Evolutionary conservation across 2,888 invertebrate genomes (phyloP).

Genomic region (Macropis europaea): DNA sequence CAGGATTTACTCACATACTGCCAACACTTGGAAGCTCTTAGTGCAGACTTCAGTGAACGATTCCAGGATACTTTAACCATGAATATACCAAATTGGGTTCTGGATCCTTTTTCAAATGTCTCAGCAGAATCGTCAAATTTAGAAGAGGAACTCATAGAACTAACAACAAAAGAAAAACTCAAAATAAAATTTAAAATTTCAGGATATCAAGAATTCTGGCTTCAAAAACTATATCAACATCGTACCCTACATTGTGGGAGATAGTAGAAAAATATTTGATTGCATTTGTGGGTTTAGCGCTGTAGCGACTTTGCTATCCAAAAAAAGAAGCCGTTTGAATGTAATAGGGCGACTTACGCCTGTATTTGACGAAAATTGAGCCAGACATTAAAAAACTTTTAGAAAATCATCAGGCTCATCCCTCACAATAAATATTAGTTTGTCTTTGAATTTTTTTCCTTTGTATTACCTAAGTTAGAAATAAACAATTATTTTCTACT

Average conservation of each 20-base stretch:
- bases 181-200: slow-evolving; percentile 61
- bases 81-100: slow-evolving; percentile 59
- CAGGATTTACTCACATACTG: not conserved
- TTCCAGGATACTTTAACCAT: slow-evolving; percentile 67
- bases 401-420: slow-evolving; percentile 59
- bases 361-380: no score
- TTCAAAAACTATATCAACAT: slow-evolving; percentile 56
- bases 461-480: no score
- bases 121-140: slow-evolving; percentile 53
- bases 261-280: slow-evolving; percentile 58
- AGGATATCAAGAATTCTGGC: slow-evolving; percentile 61
- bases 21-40: slow-evolving; percentile 31
- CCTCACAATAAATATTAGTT: slow-evolving; percentile 18
- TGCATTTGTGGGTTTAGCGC: slow-evolving; percentile 54
- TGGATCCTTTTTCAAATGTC: slow-evolving; percentile 51
- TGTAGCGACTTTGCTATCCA: slow-evolving; percentile 46
- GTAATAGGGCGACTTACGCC: no score
- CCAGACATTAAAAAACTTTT: slow-evolving; percentile 63
- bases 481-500: no score
- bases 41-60: slow-evolving; percentile 59
- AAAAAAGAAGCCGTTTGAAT: no score
- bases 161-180: slow-evolving; percentile 60
- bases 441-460: not conserved
- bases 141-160: slow-evolving; percentile 57
- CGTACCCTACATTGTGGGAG: slow-evolving; percentile 58